A percentile compares a stretch with the other conserved stretches of the same genome.
phyloP scores from a whole-genome alignment of 2,113 vertebrate genomes.

The Saguinus imperator region DNA sequence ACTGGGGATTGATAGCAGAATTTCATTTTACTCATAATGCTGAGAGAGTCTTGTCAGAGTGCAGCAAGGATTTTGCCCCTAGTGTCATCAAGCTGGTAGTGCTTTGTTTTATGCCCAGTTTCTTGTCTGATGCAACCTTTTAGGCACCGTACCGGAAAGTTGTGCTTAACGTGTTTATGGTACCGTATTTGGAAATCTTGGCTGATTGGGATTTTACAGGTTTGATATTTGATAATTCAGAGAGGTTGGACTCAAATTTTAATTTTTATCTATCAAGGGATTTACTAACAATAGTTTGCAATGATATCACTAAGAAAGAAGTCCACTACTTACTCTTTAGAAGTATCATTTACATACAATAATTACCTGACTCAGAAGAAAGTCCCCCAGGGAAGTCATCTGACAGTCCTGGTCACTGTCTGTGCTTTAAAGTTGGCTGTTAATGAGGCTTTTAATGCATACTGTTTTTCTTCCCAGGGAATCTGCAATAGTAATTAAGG shows the following conservation, averaged over 20 bases:
- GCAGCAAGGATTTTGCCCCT: background rate
- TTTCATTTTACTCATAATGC: background rate
- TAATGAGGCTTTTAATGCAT: background rate
- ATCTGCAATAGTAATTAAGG: background rate
- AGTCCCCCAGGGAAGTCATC: background rate
- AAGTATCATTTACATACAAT: background rate
- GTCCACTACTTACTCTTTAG: background rate
- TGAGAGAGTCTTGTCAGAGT: background rate
- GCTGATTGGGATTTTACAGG: background rate
- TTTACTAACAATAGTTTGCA: background rate
- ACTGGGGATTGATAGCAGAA: rapidly evolving
- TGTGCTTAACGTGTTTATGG: background rate
- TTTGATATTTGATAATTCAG: background rate
- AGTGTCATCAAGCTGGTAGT: background rate
- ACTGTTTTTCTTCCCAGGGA: conserved; percentile 38
- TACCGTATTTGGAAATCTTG: background rate
- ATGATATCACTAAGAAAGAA: background rate
- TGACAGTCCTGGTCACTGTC: background rate
- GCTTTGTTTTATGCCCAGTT: background rate
- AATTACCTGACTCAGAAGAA: background rate
- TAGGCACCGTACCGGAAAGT: background rate
- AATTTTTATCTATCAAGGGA: background rate
- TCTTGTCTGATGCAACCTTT: background rate
- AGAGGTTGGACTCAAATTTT: background rate
- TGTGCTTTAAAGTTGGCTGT: background rate